Percentiles rank a stretch among this genome's conserved stretches.
phyloP scores from a whole-genome alignment of 2,797 vertebrate species.

The Naso thynnoides region DNA sequence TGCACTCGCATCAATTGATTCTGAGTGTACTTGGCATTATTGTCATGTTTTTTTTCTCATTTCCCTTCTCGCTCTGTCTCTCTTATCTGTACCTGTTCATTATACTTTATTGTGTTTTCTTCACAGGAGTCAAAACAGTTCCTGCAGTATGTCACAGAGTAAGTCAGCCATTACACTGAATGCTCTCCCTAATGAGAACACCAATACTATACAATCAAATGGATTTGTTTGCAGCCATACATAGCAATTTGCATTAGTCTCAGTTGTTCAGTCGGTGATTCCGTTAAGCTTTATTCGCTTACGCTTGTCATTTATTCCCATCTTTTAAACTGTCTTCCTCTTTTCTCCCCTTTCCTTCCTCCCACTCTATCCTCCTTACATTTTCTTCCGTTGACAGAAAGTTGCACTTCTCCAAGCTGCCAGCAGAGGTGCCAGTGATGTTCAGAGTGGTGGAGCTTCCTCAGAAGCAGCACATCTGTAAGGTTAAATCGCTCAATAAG shows the following conservation, averaged over 20 bases:
- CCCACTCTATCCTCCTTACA: neutral
- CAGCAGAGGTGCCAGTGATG: conserved; percentile 88
- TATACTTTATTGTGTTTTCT: conserved; percentile 59
- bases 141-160: conserved; percentile 92
- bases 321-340: neutral
- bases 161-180: conserved; percentile 66
- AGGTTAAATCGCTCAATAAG: conserved; percentile 90
- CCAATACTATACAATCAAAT: conserved; percentile 47
- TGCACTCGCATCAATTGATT: conserved; percentile 23
- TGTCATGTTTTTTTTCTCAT: conserved; percentile 23
- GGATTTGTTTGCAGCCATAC: conserved; percentile 46
- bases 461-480: conserved; percentile 85
- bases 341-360: neutral
- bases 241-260: conserved; percentile 41
- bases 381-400: conserved; percentile 72
- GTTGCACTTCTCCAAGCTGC: conserved; percentile 87
- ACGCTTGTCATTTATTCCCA: neutral
- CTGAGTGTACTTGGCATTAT: conserved; percentile 26
- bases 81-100: conserved; percentile 49
- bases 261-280: conserved; percentile 25
- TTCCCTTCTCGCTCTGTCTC: conserved; percentile 8
- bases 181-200: conserved; percentile 52
- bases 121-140: conserved; percentile 92
- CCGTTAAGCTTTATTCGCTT: neutral
- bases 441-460: conserved; percentile 90